These are phyloP conservation scores for Drosophila pallidifrons DNA, from an alignment of 1,140 invertebrate species.

Conservation along the genomic window DNA sequence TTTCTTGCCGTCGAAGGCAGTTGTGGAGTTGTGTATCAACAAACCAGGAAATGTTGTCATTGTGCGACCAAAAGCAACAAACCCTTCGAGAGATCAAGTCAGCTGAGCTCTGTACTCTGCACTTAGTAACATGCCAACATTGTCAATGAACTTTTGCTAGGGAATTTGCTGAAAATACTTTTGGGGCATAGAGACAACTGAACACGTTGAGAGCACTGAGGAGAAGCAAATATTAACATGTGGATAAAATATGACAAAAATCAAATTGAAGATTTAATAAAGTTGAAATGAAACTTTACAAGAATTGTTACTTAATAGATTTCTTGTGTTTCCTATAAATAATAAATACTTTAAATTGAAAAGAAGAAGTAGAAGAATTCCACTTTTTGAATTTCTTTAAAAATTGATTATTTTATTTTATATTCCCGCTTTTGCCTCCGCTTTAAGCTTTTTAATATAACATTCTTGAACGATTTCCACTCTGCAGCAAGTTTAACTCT, in stretches of 20 bases:
- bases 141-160: slow-evolving; percentile 75
- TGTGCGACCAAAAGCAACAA: slow-evolving; percentile 22
- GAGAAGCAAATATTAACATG: slow-evolving; percentile 6
- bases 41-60: slow-evolving; percentile 71
- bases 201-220: slow-evolving; percentile 2
- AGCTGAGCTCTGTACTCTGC: slow-evolving; percentile 9
- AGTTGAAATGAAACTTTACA: not conserved
- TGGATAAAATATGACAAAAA: not conserved
- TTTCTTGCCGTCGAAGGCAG: not conserved
- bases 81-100: slow-evolving; percentile 63
- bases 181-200: slow-evolving; percentile 9
- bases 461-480: not conserved
- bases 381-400: not conserved
- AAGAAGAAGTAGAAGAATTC: too few relatives aligned
- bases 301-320: too few relatives aligned
- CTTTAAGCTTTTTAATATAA: not conserved
- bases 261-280: slow-evolving; percentile 4
- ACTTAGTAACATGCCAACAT: slow-evolving; percentile 41
- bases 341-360: too few relatives aligned
- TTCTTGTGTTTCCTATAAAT: too few relatives aligned
- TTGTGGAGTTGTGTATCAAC: slow-evolving; percentile 36
- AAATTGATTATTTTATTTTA: not conserved
- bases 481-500: not conserved
- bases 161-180: slow-evolving; percentile 33
- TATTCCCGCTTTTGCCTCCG: too few relatives aligned